Percentiles rank a stretch among this genome's conserved stretches.
phyloP scores from a whole-genome alignment of 37 sponge, comb jelly and placozoan species.

The Spongilla lacustris region DNA sequence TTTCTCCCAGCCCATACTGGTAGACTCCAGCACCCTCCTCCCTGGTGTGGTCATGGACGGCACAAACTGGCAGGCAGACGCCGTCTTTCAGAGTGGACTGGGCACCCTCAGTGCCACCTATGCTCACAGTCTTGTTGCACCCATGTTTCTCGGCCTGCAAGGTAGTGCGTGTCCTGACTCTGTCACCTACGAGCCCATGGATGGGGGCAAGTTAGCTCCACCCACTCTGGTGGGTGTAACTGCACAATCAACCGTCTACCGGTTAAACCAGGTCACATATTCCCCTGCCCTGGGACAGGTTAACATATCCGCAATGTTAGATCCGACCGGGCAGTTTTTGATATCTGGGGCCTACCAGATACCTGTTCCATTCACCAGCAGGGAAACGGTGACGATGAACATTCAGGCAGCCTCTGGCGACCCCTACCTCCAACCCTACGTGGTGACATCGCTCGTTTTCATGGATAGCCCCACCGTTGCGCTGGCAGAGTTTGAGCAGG shows the following conservation, averaged over 20 bases:
- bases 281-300: not conserved
- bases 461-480: slow-evolving; percentile 29
- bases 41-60: slow-evolving; percentile 81
- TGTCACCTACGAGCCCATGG: slow-evolving; percentile 14
- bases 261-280: not conserved
- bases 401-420: slow-evolving; percentile 51
- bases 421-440: slow-evolving; percentile 8
- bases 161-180: slow-evolving; percentile 62
- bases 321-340: slow-evolving; percentile 38
- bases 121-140: slow-evolving; percentile 60
- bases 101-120: slow-evolving; percentile 55
- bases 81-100: slow-evolving; percentile 65
- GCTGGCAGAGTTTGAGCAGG: slow-evolving; percentile 42
- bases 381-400: slow-evolving; percentile 37
- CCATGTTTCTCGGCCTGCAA: not conserved
- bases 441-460: slow-evolving; percentile 68
- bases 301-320: not conserved
- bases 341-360: slow-evolving; percentile 57
- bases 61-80: slow-evolving; percentile 66
- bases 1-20: slow-evolving; percentile 57
- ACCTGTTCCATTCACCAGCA: slow-evolving; percentile 1
- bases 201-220: slow-evolving; percentile 44
- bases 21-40: slow-evolving; percentile 9
- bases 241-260: slow-evolving; percentile 17
- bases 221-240: slow-evolving; percentile 23